phyloP scores from a whole-genome alignment of 2,113 vertebrate genomes.

The Prinia subflava region DNA sequence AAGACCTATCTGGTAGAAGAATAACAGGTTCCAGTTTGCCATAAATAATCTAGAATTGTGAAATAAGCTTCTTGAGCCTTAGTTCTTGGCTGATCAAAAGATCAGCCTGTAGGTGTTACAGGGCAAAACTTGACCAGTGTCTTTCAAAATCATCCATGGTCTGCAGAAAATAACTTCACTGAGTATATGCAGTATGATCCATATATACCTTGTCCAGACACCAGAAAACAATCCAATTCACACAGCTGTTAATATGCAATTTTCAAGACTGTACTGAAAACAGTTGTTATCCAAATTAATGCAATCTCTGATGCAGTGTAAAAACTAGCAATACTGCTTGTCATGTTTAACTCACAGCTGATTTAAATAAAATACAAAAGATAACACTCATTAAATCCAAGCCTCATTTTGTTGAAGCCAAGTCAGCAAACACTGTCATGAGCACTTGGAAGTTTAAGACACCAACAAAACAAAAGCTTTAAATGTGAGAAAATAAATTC shows the following conservation, averaged over 20 bases:
- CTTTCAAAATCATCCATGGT: background rate
- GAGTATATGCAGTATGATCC: background rate
- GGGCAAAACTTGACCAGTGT: background rate
- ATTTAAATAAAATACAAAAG: background rate
- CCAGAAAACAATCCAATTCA: background rate
- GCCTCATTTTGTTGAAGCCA: background rate
- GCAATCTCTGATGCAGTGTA: background rate
- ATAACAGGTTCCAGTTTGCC: background rate
- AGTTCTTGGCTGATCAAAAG: background rate
- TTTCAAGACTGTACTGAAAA: background rate
- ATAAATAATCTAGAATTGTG: background rate
- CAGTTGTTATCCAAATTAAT: background rate
- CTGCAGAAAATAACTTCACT: background rate
- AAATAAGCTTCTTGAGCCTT: background rate
- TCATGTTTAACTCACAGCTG: background rate
- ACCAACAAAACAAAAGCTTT: background rate
- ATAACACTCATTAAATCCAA: background rate
- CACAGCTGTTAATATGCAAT: background rate
- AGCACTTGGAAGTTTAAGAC: background rate
- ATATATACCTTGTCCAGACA: background rate
- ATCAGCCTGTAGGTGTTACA: background rate
- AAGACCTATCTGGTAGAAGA: background rate
- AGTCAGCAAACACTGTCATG: background rate
- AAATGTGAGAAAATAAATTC: background rate
- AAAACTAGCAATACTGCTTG: background rate